Evolutionary conservation across 2,888 invertebrate genomes (phyloP), one percentile per base, ranked within the genome.

Genomic region (Beris chalybata): DNA sequence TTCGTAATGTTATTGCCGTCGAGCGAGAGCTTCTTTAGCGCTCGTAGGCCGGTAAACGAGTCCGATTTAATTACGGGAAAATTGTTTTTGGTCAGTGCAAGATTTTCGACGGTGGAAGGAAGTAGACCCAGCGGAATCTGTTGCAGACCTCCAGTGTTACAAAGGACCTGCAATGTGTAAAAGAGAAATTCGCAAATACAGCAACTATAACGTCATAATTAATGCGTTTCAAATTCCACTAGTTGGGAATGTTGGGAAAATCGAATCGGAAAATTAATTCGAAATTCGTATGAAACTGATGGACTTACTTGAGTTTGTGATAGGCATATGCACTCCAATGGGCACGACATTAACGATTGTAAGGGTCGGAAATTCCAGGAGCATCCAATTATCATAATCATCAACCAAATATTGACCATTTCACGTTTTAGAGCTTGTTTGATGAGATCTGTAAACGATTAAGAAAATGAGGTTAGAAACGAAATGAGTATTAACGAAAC

Each of bases 1-100:
- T 86, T 85, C 59, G 89, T 87, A 72, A 96, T 90, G 79, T 93
- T 91, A 83, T 96, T 96, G 72, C 90, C 90, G 78, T 94, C 93
- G 73, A 96, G 85, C 12, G 88, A 90, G 56, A 97, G 86, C 74
- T 93, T 92, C 71, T 90, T 87, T 69, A 95, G 83, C 69, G 88
- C 85, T n/a, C 88, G 85, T 68, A 94, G 83, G n/a, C 91, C 90
- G 43, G 87, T 85, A 78, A 93, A 93, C 5, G 93, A 91, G 77
- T 93, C 93, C 70, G 89, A 89, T 73, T 89, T 89, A 74, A 93
- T 89, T 73, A 89, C 83, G 65, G 89, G 88, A 76, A 95, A 89
- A 78, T 91, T 88, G 80, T 95, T 94, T 76, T 93, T 90, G 50
- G 93, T 91, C 72, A 95, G 81, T 1, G 94, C 91, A 70, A 95